phyloP scores from a whole-genome alignment of 1,140 invertebrate genomes.

The Scaptomyza montana region DNA sequence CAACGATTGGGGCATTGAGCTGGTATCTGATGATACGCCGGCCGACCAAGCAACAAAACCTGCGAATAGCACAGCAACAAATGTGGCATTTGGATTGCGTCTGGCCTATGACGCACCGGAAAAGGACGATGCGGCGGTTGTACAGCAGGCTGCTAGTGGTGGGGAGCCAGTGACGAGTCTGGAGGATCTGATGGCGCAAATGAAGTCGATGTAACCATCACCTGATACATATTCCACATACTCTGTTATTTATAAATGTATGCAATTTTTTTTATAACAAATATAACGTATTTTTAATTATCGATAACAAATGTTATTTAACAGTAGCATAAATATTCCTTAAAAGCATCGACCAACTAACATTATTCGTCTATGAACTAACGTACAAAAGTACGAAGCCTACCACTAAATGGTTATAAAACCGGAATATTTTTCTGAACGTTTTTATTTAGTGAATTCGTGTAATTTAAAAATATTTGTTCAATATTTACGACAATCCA shows the following conservation, averaged over 20 bases:
- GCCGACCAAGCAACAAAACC: conserved; percentile 1
- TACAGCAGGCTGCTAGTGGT: conserved; percentile 67
- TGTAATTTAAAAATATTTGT: no score
- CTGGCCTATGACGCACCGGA: conserved; percentile 88
- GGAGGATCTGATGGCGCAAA: conserved; percentile 95
- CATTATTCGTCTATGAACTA: no score
- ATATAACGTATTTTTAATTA: not conserved
- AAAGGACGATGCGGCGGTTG: conserved; percentile 41
- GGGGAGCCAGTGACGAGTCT: conserved; percentile 86
- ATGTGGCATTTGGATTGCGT: conserved; percentile 65
- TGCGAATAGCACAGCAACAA: conserved; percentile 73
- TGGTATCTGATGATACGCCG: conserved; percentile 67
- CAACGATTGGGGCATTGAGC: conserved; percentile 94
- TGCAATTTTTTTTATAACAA: conserved; percentile 26
- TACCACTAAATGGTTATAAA: no score
- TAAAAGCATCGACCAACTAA: not conserved
- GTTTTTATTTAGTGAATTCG: no score
- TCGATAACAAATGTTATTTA: conserved; percentile 10
- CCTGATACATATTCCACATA: conserved; percentile 49
- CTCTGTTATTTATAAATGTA: conserved; percentile 46
- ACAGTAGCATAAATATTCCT: not conserved
- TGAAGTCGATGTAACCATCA: conserved; percentile 90
- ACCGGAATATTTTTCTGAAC: no score
- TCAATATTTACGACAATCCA: no score
- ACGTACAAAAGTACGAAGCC: no score